phyloP scores from a whole-genome alignment of 2,113 vertebrate species.

The Oryzias melastigma region DNA sequence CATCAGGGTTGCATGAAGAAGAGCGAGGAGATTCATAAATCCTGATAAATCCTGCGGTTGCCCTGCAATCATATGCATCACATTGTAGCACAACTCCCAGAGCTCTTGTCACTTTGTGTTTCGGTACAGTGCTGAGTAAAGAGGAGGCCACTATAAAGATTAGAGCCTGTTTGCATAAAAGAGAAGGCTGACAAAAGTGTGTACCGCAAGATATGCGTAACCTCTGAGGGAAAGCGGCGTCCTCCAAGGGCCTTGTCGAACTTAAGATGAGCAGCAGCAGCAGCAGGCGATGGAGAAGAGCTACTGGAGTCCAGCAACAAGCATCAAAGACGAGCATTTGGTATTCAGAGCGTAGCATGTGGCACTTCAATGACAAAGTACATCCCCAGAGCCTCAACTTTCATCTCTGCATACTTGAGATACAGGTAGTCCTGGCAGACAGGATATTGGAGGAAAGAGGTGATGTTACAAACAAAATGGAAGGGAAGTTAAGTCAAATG shows the following conservation, averaged over 20 bases:
- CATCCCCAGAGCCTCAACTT: conserved; percentile 55
- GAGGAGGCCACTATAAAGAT: conserved; percentile 59
- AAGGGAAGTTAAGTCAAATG: conserved; percentile 45
- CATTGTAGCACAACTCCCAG: conserved; percentile 44
- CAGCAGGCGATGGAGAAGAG: conserved; percentile 27
- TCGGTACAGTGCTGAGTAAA: conserved; percentile 35
- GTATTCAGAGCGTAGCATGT: conserved; percentile 58
- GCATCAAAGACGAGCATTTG: conserved; percentile 64
- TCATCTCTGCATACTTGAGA: conserved; percentile 60
- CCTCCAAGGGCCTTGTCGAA: conserved; percentile 47
- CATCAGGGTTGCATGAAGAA: conserved; percentile 37
- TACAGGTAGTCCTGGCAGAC: conserved; percentile 55
- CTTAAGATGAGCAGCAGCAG: conserved; percentile 45
- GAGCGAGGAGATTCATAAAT: conserved; percentile 31
- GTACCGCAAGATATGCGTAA: conserved; percentile 48
- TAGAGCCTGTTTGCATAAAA: conserved; percentile 70
- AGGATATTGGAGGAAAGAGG: conserved; percentile 41
- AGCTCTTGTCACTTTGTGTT: conserved; percentile 62
- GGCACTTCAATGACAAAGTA: conserved; percentile 65
- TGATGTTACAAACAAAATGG: conserved; percentile 52
- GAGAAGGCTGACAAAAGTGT: conserved; percentile 63
- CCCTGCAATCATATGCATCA: conserved; percentile 41
- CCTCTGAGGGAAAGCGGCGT: conserved; percentile 51
- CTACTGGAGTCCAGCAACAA: conserved; percentile 47
- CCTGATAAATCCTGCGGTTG: conserved; percentile 30